These are phyloP conservation scores for Aphelenchoides besseyi DNA, from an alignment of 1,140 invertebrate genomes.

Conservation along the genomic window DNA sequence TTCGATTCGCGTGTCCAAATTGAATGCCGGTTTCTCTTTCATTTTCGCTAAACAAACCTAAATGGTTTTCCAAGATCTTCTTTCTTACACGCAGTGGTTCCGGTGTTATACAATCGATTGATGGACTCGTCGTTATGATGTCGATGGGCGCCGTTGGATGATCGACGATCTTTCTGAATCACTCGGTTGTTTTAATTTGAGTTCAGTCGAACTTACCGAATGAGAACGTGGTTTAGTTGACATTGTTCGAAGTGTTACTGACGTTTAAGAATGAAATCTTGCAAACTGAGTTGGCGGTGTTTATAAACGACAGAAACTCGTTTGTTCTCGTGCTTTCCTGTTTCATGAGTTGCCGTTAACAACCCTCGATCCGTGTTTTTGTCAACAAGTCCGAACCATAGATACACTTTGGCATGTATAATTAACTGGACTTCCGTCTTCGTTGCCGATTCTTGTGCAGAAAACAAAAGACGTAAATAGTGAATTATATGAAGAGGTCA, in stretches of 20 bases:
- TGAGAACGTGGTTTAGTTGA: background rate
- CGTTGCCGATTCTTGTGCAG: background rate
- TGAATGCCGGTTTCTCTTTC: slow-evolving; percentile 23
- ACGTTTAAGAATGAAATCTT: too few relatives aligned
- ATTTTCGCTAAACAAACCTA: slow-evolving; percentile 1
- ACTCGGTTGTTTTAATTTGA: background rate
- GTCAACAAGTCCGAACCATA: background rate
- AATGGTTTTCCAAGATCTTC: background rate
- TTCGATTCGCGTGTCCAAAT: slow-evolving; percentile 23
- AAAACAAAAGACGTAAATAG: background rate
- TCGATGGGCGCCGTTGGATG: background rate
- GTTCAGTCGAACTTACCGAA: slow-evolving; percentile 3
- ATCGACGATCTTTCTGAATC: background rate
- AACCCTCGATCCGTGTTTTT: background rate
- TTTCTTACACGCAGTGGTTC: slow-evolving; percentile 1
- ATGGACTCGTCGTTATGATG: background rate
- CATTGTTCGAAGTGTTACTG: too few relatives aligned
- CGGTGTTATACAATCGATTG: background rate
- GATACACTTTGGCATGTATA: background rate
- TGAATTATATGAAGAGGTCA: slow-evolving; percentile 1
- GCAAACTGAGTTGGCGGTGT: slow-evolving; percentile 1
- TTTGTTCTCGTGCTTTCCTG: background rate
- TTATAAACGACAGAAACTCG: too few relatives aligned
- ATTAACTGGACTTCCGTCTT: background rate
- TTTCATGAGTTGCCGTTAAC: background rate